A percentile compares a stretch with the other conserved stretches of the same genome.
These are phyloP conservation scores for Anser cygnoides DNA, from an alignment of 2,113 vertebrate genomes.

Conservation along the genomic window DNA sequence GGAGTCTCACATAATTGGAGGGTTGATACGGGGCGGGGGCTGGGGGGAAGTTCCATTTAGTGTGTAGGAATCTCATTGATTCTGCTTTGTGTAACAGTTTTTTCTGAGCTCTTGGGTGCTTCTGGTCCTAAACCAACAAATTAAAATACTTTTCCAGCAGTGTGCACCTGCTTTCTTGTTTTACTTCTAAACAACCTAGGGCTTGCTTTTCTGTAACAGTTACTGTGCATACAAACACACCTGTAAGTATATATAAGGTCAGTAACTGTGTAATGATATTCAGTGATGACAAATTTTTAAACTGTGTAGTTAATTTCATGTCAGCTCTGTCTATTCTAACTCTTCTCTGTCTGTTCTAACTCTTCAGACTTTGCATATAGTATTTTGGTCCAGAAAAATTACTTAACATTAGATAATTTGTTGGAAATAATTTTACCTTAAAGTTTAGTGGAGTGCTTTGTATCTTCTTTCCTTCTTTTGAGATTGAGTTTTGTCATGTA, in stretches of 20 bases:
- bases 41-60: background rate
- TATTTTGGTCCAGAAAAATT: background rate
- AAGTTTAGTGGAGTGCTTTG: background rate
- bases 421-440: background rate
- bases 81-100: background rate
- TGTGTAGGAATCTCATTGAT: background rate
- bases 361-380: background rate
- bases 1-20: background rate
- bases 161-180: background rate
- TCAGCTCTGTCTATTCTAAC: background rate
- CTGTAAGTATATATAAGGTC: background rate
- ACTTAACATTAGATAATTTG: background rate
- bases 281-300: background rate
- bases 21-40: fast-evolving
- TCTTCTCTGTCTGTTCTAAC: background rate
- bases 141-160: background rate
- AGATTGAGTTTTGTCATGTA: background rate
- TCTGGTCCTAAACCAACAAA: background rate
- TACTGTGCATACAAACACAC: background rate
- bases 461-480: background rate
- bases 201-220: background rate
- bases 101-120: background rate
- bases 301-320: background rate
- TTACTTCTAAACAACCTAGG: background rate
- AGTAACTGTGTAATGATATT: background rate